These are phyloP conservation scores for Rhinophrynus dorsalis DNA, from an alignment of 2,797 vertebrate genomes.

Conservation along the genomic window DNA sequence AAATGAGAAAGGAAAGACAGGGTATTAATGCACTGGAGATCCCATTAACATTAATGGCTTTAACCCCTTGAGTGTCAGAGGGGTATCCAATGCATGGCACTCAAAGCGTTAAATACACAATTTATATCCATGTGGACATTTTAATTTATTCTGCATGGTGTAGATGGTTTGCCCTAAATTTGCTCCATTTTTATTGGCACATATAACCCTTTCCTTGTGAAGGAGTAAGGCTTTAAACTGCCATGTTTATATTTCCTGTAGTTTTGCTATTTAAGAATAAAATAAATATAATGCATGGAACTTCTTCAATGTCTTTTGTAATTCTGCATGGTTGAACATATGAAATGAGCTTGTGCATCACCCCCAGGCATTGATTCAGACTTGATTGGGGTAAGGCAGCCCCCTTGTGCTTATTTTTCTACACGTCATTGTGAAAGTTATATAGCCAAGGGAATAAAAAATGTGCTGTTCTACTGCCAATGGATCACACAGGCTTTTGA, in stretches of 20 bases:
- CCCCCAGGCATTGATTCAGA: conserved; percentile 88
- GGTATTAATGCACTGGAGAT: no score
- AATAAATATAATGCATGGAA: conserved; percentile 58
- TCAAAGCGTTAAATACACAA: no score
- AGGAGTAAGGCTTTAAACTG: no score
- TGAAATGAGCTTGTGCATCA: conserved; percentile 91
- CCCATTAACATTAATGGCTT: no score
- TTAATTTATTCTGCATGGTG: no score
- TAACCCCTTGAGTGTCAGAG: no score
- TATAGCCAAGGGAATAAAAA: conserved; percentile 79
- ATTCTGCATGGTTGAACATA: conserved; percentile 89
- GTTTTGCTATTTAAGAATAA: conserved; percentile 56
- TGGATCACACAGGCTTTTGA: conserved; percentile 71
- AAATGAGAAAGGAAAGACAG: no score
- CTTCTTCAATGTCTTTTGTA: conserved; percentile 73
- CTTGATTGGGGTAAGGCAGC: conserved; percentile 91
- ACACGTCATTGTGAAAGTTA: conserved; percentile 85
- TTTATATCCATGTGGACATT: no score
- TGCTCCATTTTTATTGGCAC: no score
- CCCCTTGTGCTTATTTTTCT: conserved; percentile 90
- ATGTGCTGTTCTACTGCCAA: conserved; percentile 67
- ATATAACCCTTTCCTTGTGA: no score
- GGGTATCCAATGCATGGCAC: no score
- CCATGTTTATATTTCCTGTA: conserved; percentile 59
- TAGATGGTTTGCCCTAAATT: no score